Conservation (phyloP, 2,113 vertebrate genomes). For the Zosterops borbonicus region DNA sequence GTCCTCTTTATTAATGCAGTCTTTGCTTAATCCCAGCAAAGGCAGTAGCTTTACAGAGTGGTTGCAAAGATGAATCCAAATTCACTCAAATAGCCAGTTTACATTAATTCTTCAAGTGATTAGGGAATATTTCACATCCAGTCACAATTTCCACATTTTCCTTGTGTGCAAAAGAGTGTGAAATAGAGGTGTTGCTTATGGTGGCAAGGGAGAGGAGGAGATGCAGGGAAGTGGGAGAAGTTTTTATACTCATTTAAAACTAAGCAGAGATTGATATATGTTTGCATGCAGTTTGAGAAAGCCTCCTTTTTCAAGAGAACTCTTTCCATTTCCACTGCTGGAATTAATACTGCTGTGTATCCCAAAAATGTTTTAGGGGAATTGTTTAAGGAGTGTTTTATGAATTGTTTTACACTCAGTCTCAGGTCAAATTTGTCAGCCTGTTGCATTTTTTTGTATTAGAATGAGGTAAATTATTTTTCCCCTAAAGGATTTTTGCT, state of each 20-base stretch:
- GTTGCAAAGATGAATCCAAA: neutral
- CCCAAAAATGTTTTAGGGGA: neutral
- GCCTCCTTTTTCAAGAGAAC: neutral
- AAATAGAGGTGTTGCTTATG: neutral
- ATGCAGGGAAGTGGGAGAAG: neutral
- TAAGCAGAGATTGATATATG: neutral
- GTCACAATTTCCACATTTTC: neutral
- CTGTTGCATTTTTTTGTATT: neutral
- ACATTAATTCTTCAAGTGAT: neutral
- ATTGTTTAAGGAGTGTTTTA: neutral
- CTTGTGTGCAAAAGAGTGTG: neutral
- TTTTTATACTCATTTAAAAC: neutral
- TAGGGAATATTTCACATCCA: neutral
- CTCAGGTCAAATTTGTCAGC: neutral
- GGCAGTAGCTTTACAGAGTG: neutral
- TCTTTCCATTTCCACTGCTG: neutral
- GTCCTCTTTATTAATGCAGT: neutral
- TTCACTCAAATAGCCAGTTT: neutral
- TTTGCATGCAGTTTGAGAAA: neutral
- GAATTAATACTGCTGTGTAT: neutral
- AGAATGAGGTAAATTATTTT: neutral
- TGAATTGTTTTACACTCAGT: neutral
- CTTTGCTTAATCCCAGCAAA: neutral
- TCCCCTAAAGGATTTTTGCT: accelerated
- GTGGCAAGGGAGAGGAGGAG: neutral